Percentiles rank a stretch among this genome's conserved stretches.
Evolutionary conservation across 2,797 vertebrate genomes (phyloP).

Genomic region (Smutsia temminckii): DNA sequence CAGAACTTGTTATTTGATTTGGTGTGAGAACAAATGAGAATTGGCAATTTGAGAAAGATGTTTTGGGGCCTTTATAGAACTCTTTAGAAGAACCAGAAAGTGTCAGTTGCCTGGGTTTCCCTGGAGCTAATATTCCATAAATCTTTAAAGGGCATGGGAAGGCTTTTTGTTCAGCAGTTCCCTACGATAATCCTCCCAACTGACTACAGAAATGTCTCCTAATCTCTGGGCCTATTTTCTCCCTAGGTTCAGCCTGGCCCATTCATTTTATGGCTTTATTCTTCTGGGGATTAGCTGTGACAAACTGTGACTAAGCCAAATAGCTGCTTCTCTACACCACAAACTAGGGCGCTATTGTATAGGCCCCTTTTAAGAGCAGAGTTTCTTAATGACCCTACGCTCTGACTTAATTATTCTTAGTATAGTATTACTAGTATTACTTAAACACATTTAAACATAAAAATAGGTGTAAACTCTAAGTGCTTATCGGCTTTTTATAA

Average conservation of each 20-base stretch:
- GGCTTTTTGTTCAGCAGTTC: conserved; percentile 33
- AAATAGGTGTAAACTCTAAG: conserved; percentile 61
- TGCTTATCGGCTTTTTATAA: conserved; percentile 42
- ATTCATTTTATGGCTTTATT: conserved; percentile 38
- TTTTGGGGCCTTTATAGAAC: background rate
- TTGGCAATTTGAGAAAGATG: background rate
- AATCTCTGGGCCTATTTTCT: conserved; percentile 44
- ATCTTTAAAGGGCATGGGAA: conserved; percentile 13
- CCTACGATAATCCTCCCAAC: background rate
- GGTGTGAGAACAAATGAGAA: background rate
- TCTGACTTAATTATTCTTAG: conserved; percentile 70
- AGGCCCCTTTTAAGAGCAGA: background rate
- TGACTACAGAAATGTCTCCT: conserved; percentile 42
- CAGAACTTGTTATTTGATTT: background rate
- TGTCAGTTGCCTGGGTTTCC: background rate
- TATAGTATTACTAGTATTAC: conserved; percentile 67
- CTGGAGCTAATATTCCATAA: background rate
- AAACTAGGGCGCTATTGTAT: background rate
- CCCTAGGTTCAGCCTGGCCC: background rate
- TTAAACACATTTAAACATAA: conserved; percentile 65
- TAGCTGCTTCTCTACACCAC: background rate
- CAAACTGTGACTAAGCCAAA: background rate
- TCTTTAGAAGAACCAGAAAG: background rate
- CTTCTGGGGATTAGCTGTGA: conserved; percentile 44
- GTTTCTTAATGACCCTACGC: conserved; percentile 52